Percentiles rank a stretch among this genome's conserved stretches.
These are phyloP conservation scores for Pelodiscus sinensis DNA, from an alignment of 2,113 vertebrate species.

Conservation along the genomic window DNA sequence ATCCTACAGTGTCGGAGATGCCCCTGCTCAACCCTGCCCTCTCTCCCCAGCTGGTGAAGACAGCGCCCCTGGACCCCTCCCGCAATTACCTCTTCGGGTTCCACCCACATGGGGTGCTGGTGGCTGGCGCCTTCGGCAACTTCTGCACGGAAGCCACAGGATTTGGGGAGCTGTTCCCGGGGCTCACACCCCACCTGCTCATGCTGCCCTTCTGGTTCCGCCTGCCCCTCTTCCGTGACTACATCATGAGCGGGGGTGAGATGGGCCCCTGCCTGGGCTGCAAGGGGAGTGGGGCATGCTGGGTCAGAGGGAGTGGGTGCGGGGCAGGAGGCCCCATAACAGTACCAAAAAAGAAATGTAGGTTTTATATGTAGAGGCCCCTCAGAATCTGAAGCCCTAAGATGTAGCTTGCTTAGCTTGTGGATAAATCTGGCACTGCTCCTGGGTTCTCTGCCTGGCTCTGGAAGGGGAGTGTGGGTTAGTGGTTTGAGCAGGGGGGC, in stretches of 20 bases:
- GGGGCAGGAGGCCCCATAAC: too few species aligned
- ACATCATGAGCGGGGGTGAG: conserved; percentile 83
- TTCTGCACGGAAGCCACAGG: conserved; percentile 84
- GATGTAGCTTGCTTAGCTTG: too few species aligned
- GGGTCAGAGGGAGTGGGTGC: neutral
- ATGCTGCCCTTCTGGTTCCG: conserved; percentile 85
- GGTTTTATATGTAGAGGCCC: too few species aligned
- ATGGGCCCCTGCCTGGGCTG: too few species aligned
- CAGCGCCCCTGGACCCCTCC: conserved; percentile 68
- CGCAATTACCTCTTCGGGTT: conserved; percentile 84
- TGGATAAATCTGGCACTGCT: too few species aligned
- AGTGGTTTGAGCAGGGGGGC: neutral
- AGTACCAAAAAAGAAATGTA: too few species aligned
- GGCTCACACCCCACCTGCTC: conserved; percentile 78
- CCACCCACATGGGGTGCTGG: conserved; percentile 82
- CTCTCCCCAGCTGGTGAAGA: conserved; percentile 79
- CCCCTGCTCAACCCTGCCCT: too few species aligned
- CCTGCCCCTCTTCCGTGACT: conserved; percentile 82
- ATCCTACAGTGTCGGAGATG: fast-evolving
- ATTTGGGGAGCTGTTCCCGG: conserved; percentile 79
- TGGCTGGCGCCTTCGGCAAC: conserved; percentile 80
- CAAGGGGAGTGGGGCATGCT: too few species aligned
- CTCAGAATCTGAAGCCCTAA: too few species aligned
- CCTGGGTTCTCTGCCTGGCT: neutral
- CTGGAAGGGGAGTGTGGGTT: neutral